Conservation (phyloP, 2,888 invertebrate species). For the Cyaniris semiargus region DNA sequence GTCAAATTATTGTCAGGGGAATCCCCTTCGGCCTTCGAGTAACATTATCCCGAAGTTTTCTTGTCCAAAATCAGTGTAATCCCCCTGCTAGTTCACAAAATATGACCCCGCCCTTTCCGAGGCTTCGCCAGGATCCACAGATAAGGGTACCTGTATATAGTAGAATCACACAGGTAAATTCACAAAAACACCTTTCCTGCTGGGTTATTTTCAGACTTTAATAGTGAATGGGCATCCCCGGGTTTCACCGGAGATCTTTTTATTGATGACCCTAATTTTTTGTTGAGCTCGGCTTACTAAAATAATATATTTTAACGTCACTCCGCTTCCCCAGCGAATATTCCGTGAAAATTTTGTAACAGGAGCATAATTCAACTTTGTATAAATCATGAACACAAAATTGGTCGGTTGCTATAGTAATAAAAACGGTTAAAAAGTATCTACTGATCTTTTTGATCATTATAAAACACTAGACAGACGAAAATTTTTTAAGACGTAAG, state of each 20-base stretch:
- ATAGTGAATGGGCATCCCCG: constrained; percentile 42
- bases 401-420: neutral
- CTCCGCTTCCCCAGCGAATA: constrained; percentile 34
- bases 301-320: constrained; percentile 41
- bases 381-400: neutral
- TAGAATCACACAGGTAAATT: constrained; percentile 24
- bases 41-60: constrained; percentile 42
- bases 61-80: constrained; percentile 43
- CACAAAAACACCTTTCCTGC: constrained; percentile 44
- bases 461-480: too few relatives aligned
- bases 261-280: constrained; percentile 43
- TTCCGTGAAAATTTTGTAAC: constrained; percentile 34
- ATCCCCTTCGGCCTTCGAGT: constrained; percentile 41
- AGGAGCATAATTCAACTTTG: constrained; percentile 15
- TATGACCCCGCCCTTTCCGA: constrained; percentile 43
- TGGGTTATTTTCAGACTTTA: constrained; percentile 44
- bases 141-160: too few relatives aligned
- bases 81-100: constrained; percentile 43
- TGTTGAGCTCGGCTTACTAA: constrained; percentile 39
- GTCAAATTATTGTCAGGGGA: constrained; percentile 40
- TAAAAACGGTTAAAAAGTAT: neutral
- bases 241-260: constrained; percentile 39
- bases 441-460: too few relatives aligned
- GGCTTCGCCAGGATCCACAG: constrained; percentile 39
- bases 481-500: too few relatives aligned